Evolutionary conservation across 2,888 invertebrate genomes (phyloP).

Genomic region (Rhodophaea formosa): DNA sequence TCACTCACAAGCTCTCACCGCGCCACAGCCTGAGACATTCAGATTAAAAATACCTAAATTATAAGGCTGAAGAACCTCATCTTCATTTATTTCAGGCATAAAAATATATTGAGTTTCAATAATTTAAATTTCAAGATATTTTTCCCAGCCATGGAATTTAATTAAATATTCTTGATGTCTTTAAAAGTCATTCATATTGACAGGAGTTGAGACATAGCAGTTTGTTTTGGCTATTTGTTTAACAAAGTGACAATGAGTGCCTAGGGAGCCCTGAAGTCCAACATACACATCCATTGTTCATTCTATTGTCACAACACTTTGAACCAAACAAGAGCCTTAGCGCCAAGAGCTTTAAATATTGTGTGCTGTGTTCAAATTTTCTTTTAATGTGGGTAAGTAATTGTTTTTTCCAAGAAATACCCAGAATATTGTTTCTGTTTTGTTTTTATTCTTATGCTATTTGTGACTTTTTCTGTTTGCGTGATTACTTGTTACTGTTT

Average conservation of each 20-base stretch:
- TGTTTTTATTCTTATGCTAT: not conserved
- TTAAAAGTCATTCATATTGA: too few relatives aligned
- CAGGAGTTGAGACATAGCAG: not conserved
- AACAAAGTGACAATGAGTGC: too few relatives aligned
- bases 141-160: too few relatives aligned
- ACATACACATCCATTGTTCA: not conserved
- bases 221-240: slow-evolving; percentile 3
- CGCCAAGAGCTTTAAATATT: not conserved
- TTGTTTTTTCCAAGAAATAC: not conserved
- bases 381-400: not conserved
- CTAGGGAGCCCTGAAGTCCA: not conserved
- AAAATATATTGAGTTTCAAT: too few relatives aligned
- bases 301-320: not conserved
- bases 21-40: not conserved
- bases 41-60: too few relatives aligned
- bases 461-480: not conserved
- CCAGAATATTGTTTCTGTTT: not conserved
- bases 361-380: not conserved
- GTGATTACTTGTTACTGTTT: not conserved
- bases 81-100: too few relatives aligned
- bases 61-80: too few relatives aligned
- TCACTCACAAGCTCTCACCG: slow-evolving; percentile 29
- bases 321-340: not conserved
- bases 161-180: too few relatives aligned
- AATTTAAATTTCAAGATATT: too few relatives aligned